Base-by-base conservation (phyloP, 1,140 invertebrate species). In the Steinernema feltiae region DNA sequence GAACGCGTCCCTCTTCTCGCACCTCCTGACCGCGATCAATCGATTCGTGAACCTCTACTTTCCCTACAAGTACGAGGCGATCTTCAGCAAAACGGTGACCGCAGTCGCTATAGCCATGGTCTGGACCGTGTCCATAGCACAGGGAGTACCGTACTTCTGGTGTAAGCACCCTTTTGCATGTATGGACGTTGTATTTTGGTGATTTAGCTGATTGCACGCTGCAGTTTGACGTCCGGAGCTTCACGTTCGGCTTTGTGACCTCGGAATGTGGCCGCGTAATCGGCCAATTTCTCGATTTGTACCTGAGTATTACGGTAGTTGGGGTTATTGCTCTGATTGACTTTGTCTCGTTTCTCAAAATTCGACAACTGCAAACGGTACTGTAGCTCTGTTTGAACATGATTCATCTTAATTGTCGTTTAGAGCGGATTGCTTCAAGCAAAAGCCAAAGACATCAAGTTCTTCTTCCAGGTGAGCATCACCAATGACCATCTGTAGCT, bases 401-500 rank as follows among this genome's bases (percentile, higher is more conserved):
- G n/a, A 46, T 7, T n/a, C 7, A 7, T n/a, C n/a, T n/a, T n/a
- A n/a, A n/a, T n/a, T n/a, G n/a, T n/a, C n/a, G n/a, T n/a, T n/a
- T n/a, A n/a, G n/a, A n/a, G n/a, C n/a, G n/a, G n/a, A n/a, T n/a
- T n/a, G n/a, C n/a, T n/a, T n/a, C n/a, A n/a, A n/a, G n/a, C n/a
- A n/a, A n/a, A n/a, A n/a, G n/a, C n/a, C n/a, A 63, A 63, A 27
- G 53, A 63, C 24, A 21, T 63, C 24, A 63, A 63, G 53, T 63
- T 63, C 53, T 63, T 63, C 53, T 63, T 63, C 3, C 53, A 63
- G n/a, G n/a, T n/a, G n/a, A n/a, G n/a, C n/a, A n/a, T n/a, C n/a
- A n/a, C n/a, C n/a, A n/a, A n/a, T n/a, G n/a, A n/a, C n/a, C n/a
- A n/a, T n/a, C n/a, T n/a, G n/a, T n/a, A n/a, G n/a, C n/a, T n/a